These are phyloP conservation scores for Leptarthrus brevirostris DNA, from an alignment of 2,888 invertebrate genomes.

Conservation along the genomic window DNA sequence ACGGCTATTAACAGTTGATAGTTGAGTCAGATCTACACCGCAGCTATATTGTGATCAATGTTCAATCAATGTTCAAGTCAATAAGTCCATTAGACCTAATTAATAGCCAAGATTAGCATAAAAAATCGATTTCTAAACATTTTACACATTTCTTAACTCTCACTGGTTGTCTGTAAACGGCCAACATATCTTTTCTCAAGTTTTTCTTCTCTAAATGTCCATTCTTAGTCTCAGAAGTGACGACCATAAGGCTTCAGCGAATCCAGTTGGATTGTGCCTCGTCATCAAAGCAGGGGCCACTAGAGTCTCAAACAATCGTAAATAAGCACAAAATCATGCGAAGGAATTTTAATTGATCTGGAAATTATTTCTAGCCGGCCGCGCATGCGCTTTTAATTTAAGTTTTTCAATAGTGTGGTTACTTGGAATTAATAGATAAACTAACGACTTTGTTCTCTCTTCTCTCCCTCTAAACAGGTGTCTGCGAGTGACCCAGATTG, in stretches of 20 bases:
- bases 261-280: conserved; percentile 23
- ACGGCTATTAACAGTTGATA: not conserved
- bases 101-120: conserved; percentile 53
- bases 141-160: conserved; percentile 44
- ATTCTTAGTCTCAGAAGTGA: conserved; percentile 1
- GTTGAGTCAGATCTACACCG: not conserved
- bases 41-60: conserved; percentile 31
- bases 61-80: conserved; percentile 53
- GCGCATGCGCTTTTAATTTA: conserved; percentile 39
- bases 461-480: conserved; percentile 73
- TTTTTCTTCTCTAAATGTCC: conserved; percentile 19
- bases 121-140: conserved; percentile 50
- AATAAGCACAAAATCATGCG: conserved; percentile 47
- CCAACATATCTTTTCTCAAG: conserved; percentile 6
- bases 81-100: conserved; percentile 54
- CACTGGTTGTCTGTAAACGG: not conserved
- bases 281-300: conserved; percentile 19
- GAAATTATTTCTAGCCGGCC: conserved; percentile 46
- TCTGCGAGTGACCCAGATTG: conserved; percentile 97
- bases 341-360: conserved; percentile 54
- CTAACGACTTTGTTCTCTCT: conserved; percentile 43
- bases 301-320: conserved; percentile 15
- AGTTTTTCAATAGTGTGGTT: conserved; percentile 30
- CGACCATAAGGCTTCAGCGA: conserved; percentile 13
- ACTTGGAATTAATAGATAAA: conserved; percentile 41